phyloP scores from a whole-genome alignment of 2,888 invertebrate species.

The Gastracanthus pulcherrimus region DNA sequence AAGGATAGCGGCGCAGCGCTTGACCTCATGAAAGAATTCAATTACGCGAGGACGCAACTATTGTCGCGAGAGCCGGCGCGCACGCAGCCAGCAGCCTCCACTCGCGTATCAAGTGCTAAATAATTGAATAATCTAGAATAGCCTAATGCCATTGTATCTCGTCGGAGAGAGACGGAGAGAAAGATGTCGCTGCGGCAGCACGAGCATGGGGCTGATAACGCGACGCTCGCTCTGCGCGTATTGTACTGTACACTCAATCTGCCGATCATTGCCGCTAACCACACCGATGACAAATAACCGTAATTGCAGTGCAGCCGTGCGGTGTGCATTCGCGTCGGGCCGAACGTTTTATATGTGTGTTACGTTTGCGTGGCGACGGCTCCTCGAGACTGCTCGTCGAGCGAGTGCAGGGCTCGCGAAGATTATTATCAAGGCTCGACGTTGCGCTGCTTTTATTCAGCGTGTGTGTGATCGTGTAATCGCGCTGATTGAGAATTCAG shows the following conservation, averaged over 20 bases:
- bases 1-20: slow-evolving; percentile 59
- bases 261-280: slow-evolving; percentile 34
- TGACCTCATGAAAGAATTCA: slow-evolving; percentile 67
- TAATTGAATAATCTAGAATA: slow-evolving; percentile 62
- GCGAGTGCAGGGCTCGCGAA: not conserved
- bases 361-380: too few species aligned
- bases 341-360: not conserved
- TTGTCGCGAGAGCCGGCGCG: slow-evolving; percentile 1
- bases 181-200: not conserved
- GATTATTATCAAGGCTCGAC: not conserved
- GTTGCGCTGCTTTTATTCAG: not conserved
- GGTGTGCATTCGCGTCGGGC: slow-evolving; percentile 26
- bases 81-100: not conserved
- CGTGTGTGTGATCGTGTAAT: not conserved
- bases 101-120: slow-evolving; percentile 54
- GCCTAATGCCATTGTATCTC: slow-evolving; percentile 57
- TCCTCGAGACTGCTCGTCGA: not conserved
- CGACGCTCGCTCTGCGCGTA: not conserved
- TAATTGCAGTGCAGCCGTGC: slow-evolving; percentile 34
- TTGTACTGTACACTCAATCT: slow-evolving; percentile 34
- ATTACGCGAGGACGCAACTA: slow-evolving; percentile 59
- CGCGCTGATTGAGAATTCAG: not conserved
- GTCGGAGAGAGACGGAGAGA: slow-evolving; percentile 3
- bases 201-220: slow-evolving; percentile 22
- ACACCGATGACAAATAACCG: slow-evolving; percentile 43